Evolutionary conservation across 2,888 invertebrate species (phyloP).

Genomic region (Habrosyne pyritoides): DNA sequence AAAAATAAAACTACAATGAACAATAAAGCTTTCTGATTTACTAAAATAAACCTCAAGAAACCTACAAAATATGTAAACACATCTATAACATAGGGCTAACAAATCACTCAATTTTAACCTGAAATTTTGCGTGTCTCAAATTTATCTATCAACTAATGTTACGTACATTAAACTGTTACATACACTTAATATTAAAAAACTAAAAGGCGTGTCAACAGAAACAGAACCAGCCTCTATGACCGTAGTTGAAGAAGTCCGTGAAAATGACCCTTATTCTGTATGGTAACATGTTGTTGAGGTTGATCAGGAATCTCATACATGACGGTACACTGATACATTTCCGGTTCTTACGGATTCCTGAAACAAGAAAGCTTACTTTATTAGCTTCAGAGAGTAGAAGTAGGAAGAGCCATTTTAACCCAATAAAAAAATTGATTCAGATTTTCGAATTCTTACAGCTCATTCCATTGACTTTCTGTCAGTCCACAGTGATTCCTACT

Average conservation of each 20-base stretch:
- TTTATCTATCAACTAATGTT: not conserved
- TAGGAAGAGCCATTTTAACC: too few relatives aligned
- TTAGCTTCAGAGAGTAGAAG: too few relatives aligned
- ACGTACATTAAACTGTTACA: conserved; percentile 7
- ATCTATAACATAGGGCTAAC: not conserved
- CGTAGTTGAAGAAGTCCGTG: conserved; percentile 72
- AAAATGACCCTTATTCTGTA: conserved; percentile 73
- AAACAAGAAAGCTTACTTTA: conserved; percentile 16
- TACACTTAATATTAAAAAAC: conserved; percentile 9
- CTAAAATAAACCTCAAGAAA: conserved; percentile 9
- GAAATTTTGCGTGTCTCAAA: not conserved
- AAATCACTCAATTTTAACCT: not conserved
- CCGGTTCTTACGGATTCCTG: conserved; percentile 72
- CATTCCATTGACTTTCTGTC: too few relatives aligned
- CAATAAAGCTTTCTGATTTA: conserved; percentile 5
- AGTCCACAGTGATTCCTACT: too few relatives aligned
- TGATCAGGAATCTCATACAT: conserved; percentile 66
- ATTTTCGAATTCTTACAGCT: too few relatives aligned
- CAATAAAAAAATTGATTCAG: too few relatives aligned
- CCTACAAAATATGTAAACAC: conserved; percentile 7
- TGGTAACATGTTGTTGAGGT: conserved; percentile 69
- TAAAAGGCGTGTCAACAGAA: conserved; percentile 59
- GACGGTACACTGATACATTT: conserved; percentile 69
- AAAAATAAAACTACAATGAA: conserved; percentile 1
- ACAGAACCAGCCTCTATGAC: conserved; percentile 76